phyloP scores from a whole-genome alignment of 2,113 vertebrate genomes.

The Ranitomeya imitator region DNA sequence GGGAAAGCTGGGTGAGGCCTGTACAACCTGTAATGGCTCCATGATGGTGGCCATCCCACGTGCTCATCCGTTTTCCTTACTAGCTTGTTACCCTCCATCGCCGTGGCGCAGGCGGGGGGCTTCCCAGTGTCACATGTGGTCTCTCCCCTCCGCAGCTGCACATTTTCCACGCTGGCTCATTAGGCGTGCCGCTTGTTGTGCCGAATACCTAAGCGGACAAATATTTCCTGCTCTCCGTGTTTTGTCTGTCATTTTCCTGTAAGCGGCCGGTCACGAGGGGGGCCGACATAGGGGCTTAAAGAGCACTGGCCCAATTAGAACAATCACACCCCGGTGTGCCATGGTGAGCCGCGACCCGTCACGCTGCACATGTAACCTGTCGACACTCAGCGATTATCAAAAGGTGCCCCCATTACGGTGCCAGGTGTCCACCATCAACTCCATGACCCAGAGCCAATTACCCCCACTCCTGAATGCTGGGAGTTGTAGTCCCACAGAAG shows the following conservation, averaged over 20 bases:
- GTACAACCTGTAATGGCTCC: no score
- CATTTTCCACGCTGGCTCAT: neutral
- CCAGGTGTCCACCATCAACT: no score
- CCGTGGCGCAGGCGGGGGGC: no score
- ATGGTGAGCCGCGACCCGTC: neutral
- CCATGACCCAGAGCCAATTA: no score
- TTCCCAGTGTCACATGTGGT: neutral
- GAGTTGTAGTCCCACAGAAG: neutral
- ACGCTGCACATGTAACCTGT: no score
- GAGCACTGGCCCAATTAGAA: neutral
- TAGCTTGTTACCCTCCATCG: no score
- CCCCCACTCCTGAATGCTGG: neutral
- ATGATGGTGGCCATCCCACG: no score
- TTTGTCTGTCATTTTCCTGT: constrained; percentile 22
- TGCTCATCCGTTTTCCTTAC: no score
- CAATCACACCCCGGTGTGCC: neutral
- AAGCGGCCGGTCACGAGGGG: neutral
- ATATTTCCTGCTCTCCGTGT: neutral
- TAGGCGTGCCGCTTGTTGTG: neutral
- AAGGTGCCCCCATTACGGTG: no score
- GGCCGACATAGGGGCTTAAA: neutral
- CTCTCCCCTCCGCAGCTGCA: neutral
- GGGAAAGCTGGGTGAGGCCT: no score
- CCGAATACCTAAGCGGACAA: constrained; percentile 11
- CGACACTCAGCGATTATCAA: no score